These are phyloP conservation scores for Girardinichthys multiradiatus DNA, from an alignment of 2,113 vertebrate genomes.

Conservation along the genomic window DNA sequence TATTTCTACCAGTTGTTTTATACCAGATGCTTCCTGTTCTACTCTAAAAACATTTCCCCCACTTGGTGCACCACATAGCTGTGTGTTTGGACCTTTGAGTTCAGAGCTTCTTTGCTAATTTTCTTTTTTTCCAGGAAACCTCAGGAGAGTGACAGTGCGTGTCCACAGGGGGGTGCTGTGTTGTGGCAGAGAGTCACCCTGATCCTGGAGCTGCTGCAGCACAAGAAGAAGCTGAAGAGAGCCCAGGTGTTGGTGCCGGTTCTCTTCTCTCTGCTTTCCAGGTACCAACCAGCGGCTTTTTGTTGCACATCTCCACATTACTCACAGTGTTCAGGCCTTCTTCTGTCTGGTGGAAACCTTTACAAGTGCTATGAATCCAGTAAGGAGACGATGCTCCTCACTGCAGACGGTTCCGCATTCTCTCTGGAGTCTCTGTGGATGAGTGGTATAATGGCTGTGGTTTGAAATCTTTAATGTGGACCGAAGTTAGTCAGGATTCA, in stretches of 20 bases:
- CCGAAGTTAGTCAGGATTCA: too few relatives aligned
- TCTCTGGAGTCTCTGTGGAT: too few relatives aligned
- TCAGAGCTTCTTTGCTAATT: background rate
- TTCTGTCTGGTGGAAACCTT: background rate
- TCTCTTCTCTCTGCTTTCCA: constrained; percentile 89
- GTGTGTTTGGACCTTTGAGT: background rate
- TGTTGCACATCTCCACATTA: too few relatives aligned
- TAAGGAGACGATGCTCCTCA: too few relatives aligned
- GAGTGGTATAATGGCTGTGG: too few relatives aligned
- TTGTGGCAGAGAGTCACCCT: constrained; percentile 90
- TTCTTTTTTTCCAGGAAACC: constrained; percentile 77
- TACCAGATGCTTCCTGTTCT: background rate
- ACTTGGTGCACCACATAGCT: background rate
- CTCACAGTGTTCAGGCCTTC: background rate
- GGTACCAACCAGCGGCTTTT: constrained; percentile 73
- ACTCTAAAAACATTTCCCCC: background rate
- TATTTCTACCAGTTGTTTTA: too few relatives aligned
- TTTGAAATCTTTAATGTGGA: too few relatives aligned
- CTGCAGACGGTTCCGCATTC: too few relatives aligned
- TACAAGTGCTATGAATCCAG: too few relatives aligned
- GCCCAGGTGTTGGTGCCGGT: constrained; percentile 85
- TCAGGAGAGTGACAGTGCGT: constrained; percentile 59
- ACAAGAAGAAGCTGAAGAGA: constrained; percentile 93
- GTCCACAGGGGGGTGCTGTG: constrained; percentile 70
- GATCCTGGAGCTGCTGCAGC: constrained; percentile 93